Evolutionary conservation across 2,797 vertebrate genomes (phyloP).

Genomic region (Tapirus indicus): DNA sequence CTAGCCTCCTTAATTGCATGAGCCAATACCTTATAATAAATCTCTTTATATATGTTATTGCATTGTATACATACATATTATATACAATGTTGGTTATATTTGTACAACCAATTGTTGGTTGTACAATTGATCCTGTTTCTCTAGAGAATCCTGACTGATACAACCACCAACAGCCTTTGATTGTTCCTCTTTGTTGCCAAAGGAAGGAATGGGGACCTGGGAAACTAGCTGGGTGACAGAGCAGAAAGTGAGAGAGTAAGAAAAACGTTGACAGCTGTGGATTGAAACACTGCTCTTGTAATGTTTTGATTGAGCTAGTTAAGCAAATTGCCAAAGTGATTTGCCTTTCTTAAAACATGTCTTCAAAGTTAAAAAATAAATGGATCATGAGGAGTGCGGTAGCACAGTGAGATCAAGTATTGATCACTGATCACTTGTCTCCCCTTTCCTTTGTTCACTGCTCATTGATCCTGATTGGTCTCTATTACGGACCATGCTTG

Average conservation of each 20-base stretch:
- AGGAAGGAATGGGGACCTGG: not conserved
- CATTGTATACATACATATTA: not conserved
- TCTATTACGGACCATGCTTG: not conserved
- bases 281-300: not conserved
- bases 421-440: not conserved
- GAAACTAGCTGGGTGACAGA: not conserved
- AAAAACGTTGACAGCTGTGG: not conserved
- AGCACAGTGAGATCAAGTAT: not conserved
- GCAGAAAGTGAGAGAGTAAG: not conserved
- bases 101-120: too few relatives aligned
- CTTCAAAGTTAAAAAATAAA: constrained; percentile 8
- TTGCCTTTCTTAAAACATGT: not conserved
- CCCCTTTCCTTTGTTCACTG: not conserved
- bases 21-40: not conserved
- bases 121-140: not conserved
- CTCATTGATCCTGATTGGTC: not conserved
- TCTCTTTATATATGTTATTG: not conserved
- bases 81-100: not conserved
- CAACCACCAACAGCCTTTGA: not conserved
- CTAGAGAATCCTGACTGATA: not conserved
- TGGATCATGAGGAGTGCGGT: too few relatives aligned
- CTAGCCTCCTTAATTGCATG: not conserved
- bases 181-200: not conserved
- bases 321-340: not conserved
- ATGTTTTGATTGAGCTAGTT: not conserved